phyloP scores from a whole-genome alignment of 2,113 vertebrate species.

The Galeopterus variegatus region DNA sequence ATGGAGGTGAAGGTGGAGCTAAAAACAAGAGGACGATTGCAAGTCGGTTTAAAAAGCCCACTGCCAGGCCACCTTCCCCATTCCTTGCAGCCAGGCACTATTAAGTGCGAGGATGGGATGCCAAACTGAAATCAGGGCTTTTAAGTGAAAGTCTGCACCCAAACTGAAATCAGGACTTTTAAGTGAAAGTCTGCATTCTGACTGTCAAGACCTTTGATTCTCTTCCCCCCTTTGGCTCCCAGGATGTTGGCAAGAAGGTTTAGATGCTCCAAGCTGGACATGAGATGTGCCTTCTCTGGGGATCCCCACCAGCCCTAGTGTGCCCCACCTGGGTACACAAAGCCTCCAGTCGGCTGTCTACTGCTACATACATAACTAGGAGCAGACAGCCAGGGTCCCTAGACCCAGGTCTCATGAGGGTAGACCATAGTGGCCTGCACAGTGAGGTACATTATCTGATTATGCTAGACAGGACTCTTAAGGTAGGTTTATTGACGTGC shows the following conservation, averaged over 20 bases:
- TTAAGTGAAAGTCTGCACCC: not conserved
- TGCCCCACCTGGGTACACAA: fast-evolving
- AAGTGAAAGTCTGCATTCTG: not conserved
- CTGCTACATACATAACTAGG: not conserved
- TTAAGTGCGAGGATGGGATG: not conserved
- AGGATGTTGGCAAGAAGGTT: not conserved
- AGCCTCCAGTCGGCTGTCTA: not conserved
- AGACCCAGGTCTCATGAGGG: not conserved
- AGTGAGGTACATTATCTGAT: not conserved
- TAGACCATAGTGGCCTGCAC: not conserved
- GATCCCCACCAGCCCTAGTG: not conserved
- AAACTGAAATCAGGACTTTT: not conserved
- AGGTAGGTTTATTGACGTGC: too few species aligned
- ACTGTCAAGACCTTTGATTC: not conserved
- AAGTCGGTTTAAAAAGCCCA: not conserved
- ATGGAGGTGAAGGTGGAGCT: not conserved
- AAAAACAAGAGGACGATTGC: not conserved
- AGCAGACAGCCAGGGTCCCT: not conserved
- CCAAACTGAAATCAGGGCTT: not conserved
- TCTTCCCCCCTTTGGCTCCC: not conserved
- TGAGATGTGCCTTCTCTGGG: not conserved
- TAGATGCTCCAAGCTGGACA: not conserved
- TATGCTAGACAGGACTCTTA: not conserved
- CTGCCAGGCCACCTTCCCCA: fast-evolving
- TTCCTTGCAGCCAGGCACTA: not conserved